Evolutionary conservation across 2,888 invertebrate species (phyloP).

Genomic region (Dynastes tityus): DNA sequence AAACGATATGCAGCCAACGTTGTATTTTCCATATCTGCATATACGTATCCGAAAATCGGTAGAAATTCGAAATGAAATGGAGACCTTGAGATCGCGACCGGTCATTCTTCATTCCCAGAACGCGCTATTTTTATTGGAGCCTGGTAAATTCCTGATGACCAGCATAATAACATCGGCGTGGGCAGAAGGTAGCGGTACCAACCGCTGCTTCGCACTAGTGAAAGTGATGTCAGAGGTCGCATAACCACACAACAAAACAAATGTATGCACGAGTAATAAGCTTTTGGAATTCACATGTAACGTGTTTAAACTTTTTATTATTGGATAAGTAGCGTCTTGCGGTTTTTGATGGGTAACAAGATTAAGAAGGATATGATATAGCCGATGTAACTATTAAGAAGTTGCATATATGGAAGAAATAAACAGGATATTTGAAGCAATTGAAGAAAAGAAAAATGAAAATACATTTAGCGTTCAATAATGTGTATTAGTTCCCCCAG

Average conservation of each 20-base stretch:
- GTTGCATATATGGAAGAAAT: too few relatives aligned
- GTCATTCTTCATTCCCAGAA: constrained; percentile 33
- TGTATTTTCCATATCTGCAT: constrained; percentile 3
- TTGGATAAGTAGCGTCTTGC: too few relatives aligned
- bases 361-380: too few relatives aligned
- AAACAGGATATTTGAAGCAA: too few relatives aligned
- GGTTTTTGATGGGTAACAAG: too few relatives aligned
- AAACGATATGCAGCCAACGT: background rate
- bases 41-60: background rate
- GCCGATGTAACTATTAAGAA: too few relatives aligned
- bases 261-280: background rate
- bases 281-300: too few relatives aligned
- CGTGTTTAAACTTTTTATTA: too few relatives aligned
- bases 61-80: constrained; percentile 23
- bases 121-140: background rate
- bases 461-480: too few relatives aligned
- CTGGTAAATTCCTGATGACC: constrained; percentile 9
- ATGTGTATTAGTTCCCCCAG: too few relatives aligned
- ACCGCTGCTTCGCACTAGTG: constrained; percentile 27
- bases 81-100: constrained; percentile 36
- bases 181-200: constrained; percentile 11
- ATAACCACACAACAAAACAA: constrained; percentile 8
- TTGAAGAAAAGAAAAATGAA: too few relatives aligned
- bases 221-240: constrained; percentile 50
- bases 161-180: background rate